Percentiles rank a stretch among this genome's conserved stretches.
These are phyloP conservation scores for Drosophila pandora DNA, from an alignment of 1,140 invertebrate genomes.

Conservation along the genomic window DNA sequence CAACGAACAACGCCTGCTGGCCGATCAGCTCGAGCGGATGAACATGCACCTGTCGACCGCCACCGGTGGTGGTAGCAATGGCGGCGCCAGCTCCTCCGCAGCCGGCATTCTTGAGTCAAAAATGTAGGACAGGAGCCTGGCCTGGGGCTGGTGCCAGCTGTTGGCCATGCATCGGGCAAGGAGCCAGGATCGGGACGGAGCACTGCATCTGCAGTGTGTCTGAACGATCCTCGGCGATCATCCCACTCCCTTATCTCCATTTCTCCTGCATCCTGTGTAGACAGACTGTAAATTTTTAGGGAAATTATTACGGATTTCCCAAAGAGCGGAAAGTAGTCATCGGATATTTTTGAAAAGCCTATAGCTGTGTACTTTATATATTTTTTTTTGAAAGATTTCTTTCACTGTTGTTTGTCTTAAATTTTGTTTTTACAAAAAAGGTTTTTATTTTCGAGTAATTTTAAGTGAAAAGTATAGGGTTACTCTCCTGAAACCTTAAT, in stretches of 20 bases:
- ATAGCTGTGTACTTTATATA: neutral
- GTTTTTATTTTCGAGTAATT: neutral
- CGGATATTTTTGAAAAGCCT: neutral
- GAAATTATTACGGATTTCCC: neutral
- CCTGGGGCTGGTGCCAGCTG: conserved; percentile 72
- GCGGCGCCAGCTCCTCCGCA: conserved; percentile 7
- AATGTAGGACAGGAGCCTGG: conserved; percentile 73
- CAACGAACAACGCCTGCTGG: conserved; percentile 86
- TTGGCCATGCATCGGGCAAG: conserved; percentile 74
- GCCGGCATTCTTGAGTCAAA: conserved; percentile 27
- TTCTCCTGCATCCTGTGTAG: neutral
- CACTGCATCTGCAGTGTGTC: conserved; percentile 51
- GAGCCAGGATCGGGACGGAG: conserved; percentile 46
- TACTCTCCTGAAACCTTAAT: neutral
- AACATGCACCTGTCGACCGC: conserved; percentile 33
- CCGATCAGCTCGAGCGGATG: conserved; percentile 84
- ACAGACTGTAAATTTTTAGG: conserved; percentile 31
- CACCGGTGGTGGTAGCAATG: neutral
- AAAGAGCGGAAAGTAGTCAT: neutral
- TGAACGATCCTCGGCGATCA: conserved; percentile 9
- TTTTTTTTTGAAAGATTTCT: neutral
- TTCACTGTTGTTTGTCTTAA: neutral
- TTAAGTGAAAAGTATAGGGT: neutral
- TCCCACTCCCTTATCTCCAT: neutral
- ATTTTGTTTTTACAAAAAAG: neutral